phyloP scores from a whole-genome alignment of 1,140 invertebrate genomes.

The Drosophila quadrilineata region DNA sequence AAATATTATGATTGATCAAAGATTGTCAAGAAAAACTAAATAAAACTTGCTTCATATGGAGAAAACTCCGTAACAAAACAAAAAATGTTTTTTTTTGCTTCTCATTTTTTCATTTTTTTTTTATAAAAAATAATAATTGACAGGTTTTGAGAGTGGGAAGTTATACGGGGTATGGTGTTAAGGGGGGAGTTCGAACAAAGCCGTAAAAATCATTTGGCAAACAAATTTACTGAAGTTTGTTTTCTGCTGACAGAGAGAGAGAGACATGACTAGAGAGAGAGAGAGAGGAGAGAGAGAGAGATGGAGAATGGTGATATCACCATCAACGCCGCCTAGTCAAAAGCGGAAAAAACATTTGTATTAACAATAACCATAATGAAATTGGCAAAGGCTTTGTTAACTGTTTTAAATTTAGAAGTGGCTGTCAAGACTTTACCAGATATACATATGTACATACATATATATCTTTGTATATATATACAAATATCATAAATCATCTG shows the following conservation, averaged over 20 bases:
- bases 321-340: slow-evolving; percentile 28
- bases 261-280: too few relatives aligned
- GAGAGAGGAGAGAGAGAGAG: too few relatives aligned
- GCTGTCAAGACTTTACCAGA: background rate
- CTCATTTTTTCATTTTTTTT: background rate
- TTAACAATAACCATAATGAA: slow-evolving; percentile 40
- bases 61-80: background rate
- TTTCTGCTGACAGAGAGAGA: too few relatives aligned
- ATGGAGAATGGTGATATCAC: slow-evolving; percentile 62
- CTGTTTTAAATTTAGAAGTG: slow-evolving; percentile 55
- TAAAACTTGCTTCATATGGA: background rate
- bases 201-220: slow-evolving; percentile 47
- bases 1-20: slow-evolving; percentile 9
- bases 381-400: slow-evolving; percentile 47
- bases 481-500: slow-evolving; percentile 1
- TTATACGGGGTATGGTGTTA: background rate
- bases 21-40: slow-evolving; percentile 1
- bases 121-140: slow-evolving; percentile 11
- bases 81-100: too few relatives aligned
- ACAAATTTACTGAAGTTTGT: slow-evolving; percentile 43
- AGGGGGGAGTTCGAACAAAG: slow-evolving; percentile 18
- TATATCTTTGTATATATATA: background rate
- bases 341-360: slow-evolving; percentile 70
- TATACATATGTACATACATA: too few relatives aligned
- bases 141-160: slow-evolving; percentile 6